Evolutionary conservation across 2,888 invertebrate species (phyloP).

Genomic region (Subacronicta megacephala): DNA sequence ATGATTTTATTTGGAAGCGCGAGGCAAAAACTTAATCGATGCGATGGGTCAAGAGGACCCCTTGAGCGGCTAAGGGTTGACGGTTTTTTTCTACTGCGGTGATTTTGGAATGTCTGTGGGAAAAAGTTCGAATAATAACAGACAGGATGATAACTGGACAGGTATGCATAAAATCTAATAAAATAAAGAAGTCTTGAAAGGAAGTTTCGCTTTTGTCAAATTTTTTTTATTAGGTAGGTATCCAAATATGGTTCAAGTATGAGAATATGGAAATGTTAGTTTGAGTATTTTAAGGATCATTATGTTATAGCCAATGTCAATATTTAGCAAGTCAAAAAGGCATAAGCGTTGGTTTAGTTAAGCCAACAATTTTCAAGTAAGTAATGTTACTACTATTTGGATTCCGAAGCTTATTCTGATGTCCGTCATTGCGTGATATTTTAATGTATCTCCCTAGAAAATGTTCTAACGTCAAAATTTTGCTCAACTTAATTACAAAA

Average conservation of each 20-base stretch:
- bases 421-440: background rate
- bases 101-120: slow-evolving; percentile 56
- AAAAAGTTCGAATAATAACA: background rate
- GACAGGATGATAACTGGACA: background rate
- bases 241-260: too few species aligned
- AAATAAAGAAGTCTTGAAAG: background rate
- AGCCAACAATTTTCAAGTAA: too few species aligned
- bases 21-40: slow-evolving; percentile 85
- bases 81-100: slow-evolving; percentile 52
- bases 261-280: too few species aligned
- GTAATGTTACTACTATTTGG: too few species aligned
- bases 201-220: too few species aligned
- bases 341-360: too few species aligned
- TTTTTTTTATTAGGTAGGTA: too few species aligned
- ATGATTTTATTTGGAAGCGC: slow-evolving; percentile 82
- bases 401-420: too few species aligned
- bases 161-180: background rate
- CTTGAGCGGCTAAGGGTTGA: slow-evolving; percentile 63
- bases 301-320: too few species aligned
- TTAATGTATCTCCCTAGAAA: slow-evolving; percentile 26
- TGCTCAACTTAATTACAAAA: slow-evolving; percentile 68
- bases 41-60: slow-evolving; percentile 72
- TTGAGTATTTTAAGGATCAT: too few species aligned
- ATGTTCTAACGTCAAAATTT: slow-evolving; percentile 51
- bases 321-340: too few species aligned